A percentile compares a stretch with the other conserved stretches of the same genome.
phyloP scores from a whole-genome alignment of 1,140 invertebrate species.

The Drosophila guanche region DNA sequence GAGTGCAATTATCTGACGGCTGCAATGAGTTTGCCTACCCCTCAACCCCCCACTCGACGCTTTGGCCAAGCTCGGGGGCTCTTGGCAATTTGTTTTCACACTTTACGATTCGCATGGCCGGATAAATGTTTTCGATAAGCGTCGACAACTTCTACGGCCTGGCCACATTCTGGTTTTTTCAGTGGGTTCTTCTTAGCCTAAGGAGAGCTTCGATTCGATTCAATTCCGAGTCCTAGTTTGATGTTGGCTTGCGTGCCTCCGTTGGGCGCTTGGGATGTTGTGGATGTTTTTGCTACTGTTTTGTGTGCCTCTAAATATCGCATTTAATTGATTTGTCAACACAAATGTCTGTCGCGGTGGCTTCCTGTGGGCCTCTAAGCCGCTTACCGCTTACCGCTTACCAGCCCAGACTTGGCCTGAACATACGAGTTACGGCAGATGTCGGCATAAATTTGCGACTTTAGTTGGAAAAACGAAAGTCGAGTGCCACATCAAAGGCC shows the following conservation, averaged over 20 bases:
- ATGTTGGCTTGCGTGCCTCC: slow-evolving; percentile 6
- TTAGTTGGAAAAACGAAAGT: slow-evolving; percentile 71
- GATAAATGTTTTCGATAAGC: slow-evolving; percentile 76
- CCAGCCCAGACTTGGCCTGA: slow-evolving; percentile 46
- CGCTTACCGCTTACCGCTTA: slow-evolving; percentile 69
- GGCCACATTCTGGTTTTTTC: slow-evolving; percentile 21
- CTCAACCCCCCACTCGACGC: background rate
- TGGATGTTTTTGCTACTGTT: slow-evolving; percentile 60
- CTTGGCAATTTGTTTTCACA: slow-evolving; percentile 77
- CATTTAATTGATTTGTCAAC: slow-evolving; percentile 82
- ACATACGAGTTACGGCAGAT: slow-evolving; percentile 59
- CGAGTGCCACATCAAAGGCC: slow-evolving; percentile 62
- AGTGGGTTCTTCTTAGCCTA: slow-evolving; percentile 3
- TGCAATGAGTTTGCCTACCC: slow-evolving; percentile 60
- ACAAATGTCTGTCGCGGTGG: slow-evolving; percentile 56
- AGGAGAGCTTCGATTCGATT: slow-evolving; percentile 2
- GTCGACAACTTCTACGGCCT: slow-evolving; percentile 35
- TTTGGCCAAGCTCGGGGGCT: slow-evolving; percentile 11
- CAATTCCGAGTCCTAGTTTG: background rate
- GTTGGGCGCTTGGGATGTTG: background rate
- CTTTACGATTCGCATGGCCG: slow-evolving; percentile 72
- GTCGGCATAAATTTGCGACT: slow-evolving; percentile 72
- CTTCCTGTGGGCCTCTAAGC: slow-evolving; percentile 67
- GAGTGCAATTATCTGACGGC: slow-evolving; percentile 77
- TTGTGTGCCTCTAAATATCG: slow-evolving; percentile 67